Conservation (phyloP, 2,888 invertebrate genomes). For the Lithophane socia region DNA sequence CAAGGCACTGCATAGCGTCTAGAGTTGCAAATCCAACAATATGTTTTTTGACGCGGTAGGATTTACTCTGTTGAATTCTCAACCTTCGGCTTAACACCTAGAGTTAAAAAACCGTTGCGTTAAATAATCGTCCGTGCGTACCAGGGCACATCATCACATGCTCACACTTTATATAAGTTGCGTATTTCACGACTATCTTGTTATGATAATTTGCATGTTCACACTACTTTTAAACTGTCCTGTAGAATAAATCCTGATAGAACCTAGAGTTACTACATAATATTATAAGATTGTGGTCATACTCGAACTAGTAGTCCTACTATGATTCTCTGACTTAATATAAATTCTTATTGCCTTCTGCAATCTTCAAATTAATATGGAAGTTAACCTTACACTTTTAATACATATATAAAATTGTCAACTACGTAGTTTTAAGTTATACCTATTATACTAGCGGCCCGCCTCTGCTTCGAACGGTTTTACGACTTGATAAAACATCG, state of each 20-base stretch:
- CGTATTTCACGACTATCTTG: slow-evolving; percentile 44
- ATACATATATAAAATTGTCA: no score
- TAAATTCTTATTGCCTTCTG: not conserved
- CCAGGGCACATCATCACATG: slow-evolving; percentile 5
- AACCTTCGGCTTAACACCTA: no score
- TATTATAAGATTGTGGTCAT: not conserved
- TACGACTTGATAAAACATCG: no score
- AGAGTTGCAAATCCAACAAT: no score
- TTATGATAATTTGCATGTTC: slow-evolving; percentile 54
- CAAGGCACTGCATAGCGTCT: no score
- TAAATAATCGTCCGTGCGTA: no score
- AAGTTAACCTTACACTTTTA: not conserved
- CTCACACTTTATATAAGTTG: slow-evolving; percentile 19
- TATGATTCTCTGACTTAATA: not conserved
- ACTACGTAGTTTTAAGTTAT: no score
- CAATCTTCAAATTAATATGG: not conserved
- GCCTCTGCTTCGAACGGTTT: no score
- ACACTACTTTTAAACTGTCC: slow-evolving; percentile 2
- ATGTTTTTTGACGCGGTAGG: no score
- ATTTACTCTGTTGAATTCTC: no score
- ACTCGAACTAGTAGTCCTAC: not conserved
- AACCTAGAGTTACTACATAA: not conserved
- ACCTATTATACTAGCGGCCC: no score
- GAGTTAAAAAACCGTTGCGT: no score
- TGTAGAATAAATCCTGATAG: slow-evolving; percentile 4